Evolutionary conservation across 2,797 vertebrate genomes (phyloP), one percentile per base, ranked within the genome.

Genomic region (Xenops minutus): DNA sequence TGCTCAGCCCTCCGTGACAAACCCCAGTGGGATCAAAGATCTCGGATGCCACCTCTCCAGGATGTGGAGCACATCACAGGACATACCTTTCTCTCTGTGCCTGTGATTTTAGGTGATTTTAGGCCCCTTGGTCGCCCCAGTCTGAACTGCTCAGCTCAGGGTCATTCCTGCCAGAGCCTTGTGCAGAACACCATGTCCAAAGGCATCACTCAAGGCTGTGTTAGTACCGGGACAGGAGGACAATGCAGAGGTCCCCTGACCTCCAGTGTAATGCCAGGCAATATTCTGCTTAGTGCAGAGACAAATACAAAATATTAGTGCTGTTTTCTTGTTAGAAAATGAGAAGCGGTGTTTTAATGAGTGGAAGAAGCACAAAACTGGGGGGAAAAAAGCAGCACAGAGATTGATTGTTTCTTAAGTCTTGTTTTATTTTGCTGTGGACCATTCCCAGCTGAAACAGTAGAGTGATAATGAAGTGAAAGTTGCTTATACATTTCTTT

Each of bases 161-260:
- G 37, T n/a, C 32, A 4, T 13, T 39, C 32, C 37, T 29, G 12
- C 10, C 14, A 0, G 2, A 41, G 29, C 21, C 2, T 1, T 9
- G 4, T 19, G 10, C 69, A 17, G 23, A 18, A 21, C 7, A 11
- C 36, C 48, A 8, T 12, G 46, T 39, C 41, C 61, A 36, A 30
- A 2, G 5, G 7, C 26, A 44, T 13, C 14, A 3, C 34, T 34
- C 37, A 30, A 18, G 32, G 22, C 24, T 0, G 0, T 7, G 15
- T 1, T 0, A 0, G 39, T 9, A 1, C 6, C 2, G 3, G 5
- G 12, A 18, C 7, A 22, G 6, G 26, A 54, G 30, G 34, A 3
- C 39, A 14, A 0, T 48, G 6, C 36, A 18, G 43, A 7, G 15
- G 15, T 9, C 17, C 34, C 7, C 7, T 6, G 2, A 3, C 36